Evolutionary conservation across 2,888 invertebrate genomes (phyloP).

Genomic region (Drosophila formosana): DNA sequence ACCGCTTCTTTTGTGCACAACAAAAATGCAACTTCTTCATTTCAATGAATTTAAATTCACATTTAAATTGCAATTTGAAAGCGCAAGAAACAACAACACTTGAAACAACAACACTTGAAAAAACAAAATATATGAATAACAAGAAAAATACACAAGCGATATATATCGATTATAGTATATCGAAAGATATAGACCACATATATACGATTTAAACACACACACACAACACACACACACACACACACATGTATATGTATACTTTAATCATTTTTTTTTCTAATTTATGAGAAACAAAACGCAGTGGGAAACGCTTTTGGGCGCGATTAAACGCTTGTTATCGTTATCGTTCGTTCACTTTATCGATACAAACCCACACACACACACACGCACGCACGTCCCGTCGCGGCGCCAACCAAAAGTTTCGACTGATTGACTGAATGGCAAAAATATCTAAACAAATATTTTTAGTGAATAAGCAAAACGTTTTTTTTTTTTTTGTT

Average conservation of each 20-base stretch:
- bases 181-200: conserved; percentile 25
- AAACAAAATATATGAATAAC: conserved; percentile 3
- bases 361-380: conserved; percentile 5
- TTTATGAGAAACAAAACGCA: conserved; percentile 78
- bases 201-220: conserved; percentile 16
- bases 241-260: conserved; percentile 27
- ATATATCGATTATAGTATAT: conserved; percentile 28
- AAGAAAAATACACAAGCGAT: conserved; percentile 42
- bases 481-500: conserved; percentile 56
- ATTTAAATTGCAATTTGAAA: conserved; percentile 71
- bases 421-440: conserved; percentile 85
- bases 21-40: conserved; percentile 22
- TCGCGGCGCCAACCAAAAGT: conserved; percentile 76
- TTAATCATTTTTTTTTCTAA: conserved; percentile 49
- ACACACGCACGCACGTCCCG: conserved; percentile 1
- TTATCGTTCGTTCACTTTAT: conserved; percentile 11
- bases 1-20: background rate
- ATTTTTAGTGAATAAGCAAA: conserved; percentile 57
- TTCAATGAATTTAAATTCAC: conserved; percentile 69
- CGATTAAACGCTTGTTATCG: conserved; percentile 52
- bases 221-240: conserved; percentile 12
- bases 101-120: conserved; percentile 34
- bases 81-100: conserved; percentile 29
- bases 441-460: conserved; percentile 68
- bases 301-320: conserved; percentile 77